Evolutionary conservation across 2,888 invertebrate genomes (phyloP).

Genomic region (Fabriciana adippe): DNA sequence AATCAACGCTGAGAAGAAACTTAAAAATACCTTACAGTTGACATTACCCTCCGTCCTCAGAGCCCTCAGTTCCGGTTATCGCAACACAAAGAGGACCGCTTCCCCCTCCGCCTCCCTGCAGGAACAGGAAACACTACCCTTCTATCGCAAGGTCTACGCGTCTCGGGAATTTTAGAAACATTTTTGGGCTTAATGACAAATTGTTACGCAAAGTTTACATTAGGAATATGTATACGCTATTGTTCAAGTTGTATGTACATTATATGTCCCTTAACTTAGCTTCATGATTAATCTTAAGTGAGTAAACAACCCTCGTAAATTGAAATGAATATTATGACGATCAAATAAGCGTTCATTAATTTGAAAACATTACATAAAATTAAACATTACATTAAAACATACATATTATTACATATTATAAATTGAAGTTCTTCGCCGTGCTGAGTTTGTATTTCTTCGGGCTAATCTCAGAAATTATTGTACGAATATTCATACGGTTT

Average conservation of each 20-base stretch:
- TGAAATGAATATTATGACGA: not conserved
- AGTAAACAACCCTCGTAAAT: not conserved
- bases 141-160: constrained; percentile 78
- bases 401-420: too few species aligned
- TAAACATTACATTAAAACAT: too few species aligned
- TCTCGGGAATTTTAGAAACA: constrained; percentile 62
- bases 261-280: not conserved
- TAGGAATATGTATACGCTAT: constrained; percentile 23
- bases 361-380: not conserved
- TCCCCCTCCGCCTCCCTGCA: constrained; percentile 54
- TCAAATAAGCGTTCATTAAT: not conserved
- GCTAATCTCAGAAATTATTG: too few species aligned
- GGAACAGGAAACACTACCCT: constrained; percentile 81
- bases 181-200: constrained; percentile 65
- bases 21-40: constrained; percentile 76
- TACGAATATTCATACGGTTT: too few species aligned
- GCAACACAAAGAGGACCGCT: constrained; percentile 74
- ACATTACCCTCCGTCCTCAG: constrained; percentile 78
- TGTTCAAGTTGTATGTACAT: constrained; percentile 20
- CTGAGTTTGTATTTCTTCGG: too few species aligned
- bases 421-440: too few species aligned
- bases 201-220: constrained; percentile 41
- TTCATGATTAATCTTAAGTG: not conserved
- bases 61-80: constrained; percentile 82
- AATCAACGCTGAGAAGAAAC: constrained; percentile 74